Percentiles rank a stretch among this genome's conserved stretches.
Evolutionary conservation across 2,113 vertebrate genomes (phyloP).

Genomic region (Synodontis membranacea): DNA sequence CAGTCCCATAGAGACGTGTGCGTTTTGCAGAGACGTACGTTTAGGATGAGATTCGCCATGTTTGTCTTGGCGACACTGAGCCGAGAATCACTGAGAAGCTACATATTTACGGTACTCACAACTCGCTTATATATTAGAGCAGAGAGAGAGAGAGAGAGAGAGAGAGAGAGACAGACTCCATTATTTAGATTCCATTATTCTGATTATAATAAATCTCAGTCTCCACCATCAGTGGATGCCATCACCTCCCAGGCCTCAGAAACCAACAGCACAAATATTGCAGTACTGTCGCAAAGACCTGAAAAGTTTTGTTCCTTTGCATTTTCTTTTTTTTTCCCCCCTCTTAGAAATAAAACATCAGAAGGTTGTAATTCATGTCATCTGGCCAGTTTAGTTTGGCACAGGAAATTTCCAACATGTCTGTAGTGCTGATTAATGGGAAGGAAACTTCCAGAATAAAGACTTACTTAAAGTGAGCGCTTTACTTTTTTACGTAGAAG

Average conservation of each 20-base stretch:
- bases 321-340: background rate
- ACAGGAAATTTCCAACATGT: background rate
- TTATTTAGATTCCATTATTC: background rate
- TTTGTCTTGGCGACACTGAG: slow-evolving; percentile 35
- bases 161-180: background rate
- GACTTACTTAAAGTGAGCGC: background rate
- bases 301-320: background rate
- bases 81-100: slow-evolving; percentile 22
- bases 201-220: background rate
- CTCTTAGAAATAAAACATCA: background rate
- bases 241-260: background rate
- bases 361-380: background rate
- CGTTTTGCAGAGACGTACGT: slow-evolving; percentile 14
- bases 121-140: background rate
- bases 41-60: background rate
- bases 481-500: background rate
- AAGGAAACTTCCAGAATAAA: background rate
- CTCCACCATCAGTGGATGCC: background rate
- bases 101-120: background rate
- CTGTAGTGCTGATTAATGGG: background rate
- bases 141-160: background rate
- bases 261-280: no score
- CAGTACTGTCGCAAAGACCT: background rate
- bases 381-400: background rate
- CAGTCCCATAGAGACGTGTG: background rate